phyloP scores from a whole-genome alignment of 2,888 invertebrate genomes.

The Geophilus truncorum region DNA sequence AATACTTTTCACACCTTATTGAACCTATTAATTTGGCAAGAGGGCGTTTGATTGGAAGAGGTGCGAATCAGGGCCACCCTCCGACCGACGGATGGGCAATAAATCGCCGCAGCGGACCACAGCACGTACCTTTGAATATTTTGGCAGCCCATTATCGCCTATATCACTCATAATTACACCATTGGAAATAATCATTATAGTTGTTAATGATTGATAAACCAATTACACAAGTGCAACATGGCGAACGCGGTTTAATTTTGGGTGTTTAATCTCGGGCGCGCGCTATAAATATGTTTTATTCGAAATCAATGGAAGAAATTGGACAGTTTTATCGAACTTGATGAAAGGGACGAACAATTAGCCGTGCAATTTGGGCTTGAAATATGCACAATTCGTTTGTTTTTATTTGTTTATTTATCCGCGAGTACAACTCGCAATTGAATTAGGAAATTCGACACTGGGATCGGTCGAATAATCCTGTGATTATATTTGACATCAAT shows the following conservation, averaged over 20 bases:
- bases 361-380: too few relatives aligned
- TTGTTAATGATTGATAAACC: slow-evolving; percentile 27
- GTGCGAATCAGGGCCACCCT: not conserved
- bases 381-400: not conserved
- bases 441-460: slow-evolving; percentile 7
- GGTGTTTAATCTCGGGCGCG: not conserved
- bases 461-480: not conserved
- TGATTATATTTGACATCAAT: slow-evolving; percentile 15
- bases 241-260: not conserved
- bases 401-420: not conserved
- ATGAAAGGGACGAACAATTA: not conserved
- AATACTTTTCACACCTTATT: slow-evolving; percentile 27
- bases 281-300: not conserved
- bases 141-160: not conserved
- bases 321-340: not conserved
- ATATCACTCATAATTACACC: slow-evolving; percentile 25
- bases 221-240: not conserved
- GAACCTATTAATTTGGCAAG: not conserved
- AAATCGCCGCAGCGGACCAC: not conserved
- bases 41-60: not conserved
- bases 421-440: too few relatives aligned
- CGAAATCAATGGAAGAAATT: not conserved
- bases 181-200: slow-evolving; percentile 17
- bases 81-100: not conserved
- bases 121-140: not conserved